Evolutionary conservation across 2,888 invertebrate species (phyloP).

Genomic region (Emmelina monodactyla): DNA sequence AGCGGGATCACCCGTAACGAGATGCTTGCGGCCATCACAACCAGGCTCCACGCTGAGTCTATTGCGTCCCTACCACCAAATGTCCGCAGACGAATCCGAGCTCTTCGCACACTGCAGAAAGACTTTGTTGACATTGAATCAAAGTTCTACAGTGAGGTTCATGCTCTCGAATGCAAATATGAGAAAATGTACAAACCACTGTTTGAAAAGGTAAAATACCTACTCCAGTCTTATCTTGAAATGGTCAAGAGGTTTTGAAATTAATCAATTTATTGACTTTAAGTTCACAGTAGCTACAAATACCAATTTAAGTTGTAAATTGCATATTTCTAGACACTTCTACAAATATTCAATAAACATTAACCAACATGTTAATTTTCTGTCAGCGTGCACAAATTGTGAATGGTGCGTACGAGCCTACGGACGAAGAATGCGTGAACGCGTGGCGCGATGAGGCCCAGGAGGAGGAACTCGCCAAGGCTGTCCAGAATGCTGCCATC

Average conservation of each 20-base stretch:
- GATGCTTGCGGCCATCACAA: constrained; percentile 67
- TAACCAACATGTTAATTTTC: too few relatives aligned
- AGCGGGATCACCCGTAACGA: constrained; percentile 61
- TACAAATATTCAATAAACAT: too few relatives aligned
- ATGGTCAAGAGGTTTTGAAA: too few relatives aligned
- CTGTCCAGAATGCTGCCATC: constrained; percentile 70
- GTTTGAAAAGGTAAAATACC: constrained; percentile 78
- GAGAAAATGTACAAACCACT: constrained; percentile 79
- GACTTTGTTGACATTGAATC: constrained; percentile 87
- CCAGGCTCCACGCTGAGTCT: constrained; percentile 65
- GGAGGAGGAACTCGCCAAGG: constrained; percentile 71
- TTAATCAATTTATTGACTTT: too few relatives aligned
- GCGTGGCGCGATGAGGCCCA: constrained; percentile 83
- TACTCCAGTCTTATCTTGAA: too few relatives aligned
- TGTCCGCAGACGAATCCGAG: constrained; percentile 83
- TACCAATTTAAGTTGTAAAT: too few relatives aligned
- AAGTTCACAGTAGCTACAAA: too few relatives aligned
- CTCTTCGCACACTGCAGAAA: constrained; percentile 86
- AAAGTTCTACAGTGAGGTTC: constrained; percentile 90
- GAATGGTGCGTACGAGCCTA: constrained; percentile 84
- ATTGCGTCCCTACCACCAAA: constrained; percentile 72
- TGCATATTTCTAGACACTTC: too few relatives aligned
- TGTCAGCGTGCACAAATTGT: constrained; percentile 66
- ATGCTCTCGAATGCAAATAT: constrained; percentile 91
- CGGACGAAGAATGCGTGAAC: constrained; percentile 88